Conservation (phyloP, 2,888 invertebrate genomes). For the Heteropelma amictum region DNA sequence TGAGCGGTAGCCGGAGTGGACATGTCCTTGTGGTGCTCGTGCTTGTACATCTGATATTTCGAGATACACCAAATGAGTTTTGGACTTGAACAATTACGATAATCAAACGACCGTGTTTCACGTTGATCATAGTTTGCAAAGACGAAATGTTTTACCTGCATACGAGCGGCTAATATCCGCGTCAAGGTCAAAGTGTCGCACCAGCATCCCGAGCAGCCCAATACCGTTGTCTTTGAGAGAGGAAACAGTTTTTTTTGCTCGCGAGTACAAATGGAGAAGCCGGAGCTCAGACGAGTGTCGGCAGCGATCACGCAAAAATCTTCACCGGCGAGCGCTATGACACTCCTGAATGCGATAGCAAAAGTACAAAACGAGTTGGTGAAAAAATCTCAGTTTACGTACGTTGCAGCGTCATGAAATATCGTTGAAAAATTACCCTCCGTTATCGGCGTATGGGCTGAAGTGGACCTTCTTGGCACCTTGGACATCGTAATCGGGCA, state of each 20-base stretch:
- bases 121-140: background rate
- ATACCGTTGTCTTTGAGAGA: conserved; percentile 89
- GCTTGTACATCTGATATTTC: conserved; percentile 90
- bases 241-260: conserved; percentile 92
- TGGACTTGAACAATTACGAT: too few relatives aligned
- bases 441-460: conserved; percentile 87
- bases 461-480: conserved; percentile 80
- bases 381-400: conserved; percentile 22
- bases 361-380: background rate
- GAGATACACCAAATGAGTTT: too few relatives aligned
- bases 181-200: conserved; percentile 96
- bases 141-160: conserved; percentile 82
- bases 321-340: conserved; percentile 96
- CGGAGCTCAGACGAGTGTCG: conserved; percentile 95
- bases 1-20: conserved; percentile 95
- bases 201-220: conserved; percentile 98
- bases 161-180: conserved; percentile 88
- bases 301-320: conserved; percentile 97
- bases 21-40: conserved; percentile 96
- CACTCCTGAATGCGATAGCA: conserved; percentile 84
- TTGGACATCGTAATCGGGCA: conserved; percentile 76
- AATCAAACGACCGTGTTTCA: background rate
- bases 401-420: background rate
- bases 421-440: conserved; percentile 81
- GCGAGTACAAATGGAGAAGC: conserved; percentile 93